A percentile compares a stretch with the other conserved stretches of the same genome.
Evolutionary conservation across 2,113 vertebrate genomes (phyloP).

Genomic region (Malaclemys terrapin): DNA sequence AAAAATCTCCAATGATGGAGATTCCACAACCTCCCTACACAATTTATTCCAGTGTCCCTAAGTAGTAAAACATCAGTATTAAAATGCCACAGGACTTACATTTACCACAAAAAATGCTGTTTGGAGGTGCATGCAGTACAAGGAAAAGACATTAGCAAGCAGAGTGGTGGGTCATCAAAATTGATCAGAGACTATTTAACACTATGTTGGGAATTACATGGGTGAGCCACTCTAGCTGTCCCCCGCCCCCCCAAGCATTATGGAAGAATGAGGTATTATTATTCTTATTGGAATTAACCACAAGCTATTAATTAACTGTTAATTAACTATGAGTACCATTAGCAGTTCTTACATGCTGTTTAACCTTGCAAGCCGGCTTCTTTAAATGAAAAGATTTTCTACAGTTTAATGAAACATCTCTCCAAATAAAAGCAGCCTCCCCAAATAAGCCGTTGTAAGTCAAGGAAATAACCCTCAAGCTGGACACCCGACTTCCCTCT

Average conservation of each 20-base stretch:
- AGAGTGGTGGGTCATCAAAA: not conserved
- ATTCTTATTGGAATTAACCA: not conserved
- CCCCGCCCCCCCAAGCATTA: not conserved
- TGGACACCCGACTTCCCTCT: rapidly evolving
- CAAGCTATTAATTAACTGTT: constrained; percentile 12
- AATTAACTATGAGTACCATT: not conserved
- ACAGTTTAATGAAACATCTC: not conserved
- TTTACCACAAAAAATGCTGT: not conserved
- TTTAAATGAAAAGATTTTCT: not conserved
- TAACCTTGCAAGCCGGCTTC: constrained; percentile 19
- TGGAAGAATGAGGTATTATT: not conserved
- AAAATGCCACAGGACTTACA: not conserved
- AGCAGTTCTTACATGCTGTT: not conserved
- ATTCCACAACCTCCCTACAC: too few relatives aligned
- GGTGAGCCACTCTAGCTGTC: rapidly evolving
- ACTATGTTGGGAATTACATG: not conserved
- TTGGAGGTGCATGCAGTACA: rapidly evolving
- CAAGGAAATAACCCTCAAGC: not conserved
- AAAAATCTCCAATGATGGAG: too few relatives aligned
- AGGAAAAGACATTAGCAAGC: not conserved
- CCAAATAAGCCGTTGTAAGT: not conserved
- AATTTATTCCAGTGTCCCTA: too few relatives aligned
- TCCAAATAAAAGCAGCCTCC: not conserved
- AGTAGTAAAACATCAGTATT: not conserved
- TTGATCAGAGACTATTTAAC: rapidly evolving